These are phyloP conservation scores for Sporophila hypoxantha DNA, from an alignment of 2,113 vertebrate species.

Conservation along the genomic window DNA sequence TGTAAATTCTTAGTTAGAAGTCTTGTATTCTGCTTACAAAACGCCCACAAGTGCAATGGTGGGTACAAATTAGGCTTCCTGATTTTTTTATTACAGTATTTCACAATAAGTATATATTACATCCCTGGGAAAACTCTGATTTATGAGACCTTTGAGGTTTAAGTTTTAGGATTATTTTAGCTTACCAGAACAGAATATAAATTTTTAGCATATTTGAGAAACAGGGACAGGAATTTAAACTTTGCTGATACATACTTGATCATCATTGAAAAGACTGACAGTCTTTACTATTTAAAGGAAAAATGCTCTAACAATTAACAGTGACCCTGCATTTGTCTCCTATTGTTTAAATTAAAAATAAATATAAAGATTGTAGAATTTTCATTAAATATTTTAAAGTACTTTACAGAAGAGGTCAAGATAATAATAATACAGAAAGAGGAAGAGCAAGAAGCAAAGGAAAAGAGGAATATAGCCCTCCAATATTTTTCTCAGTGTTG, in stretches of 20 bases:
- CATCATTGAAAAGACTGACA: neutral
- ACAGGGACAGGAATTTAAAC: neutral
- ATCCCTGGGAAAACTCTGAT: neutral
- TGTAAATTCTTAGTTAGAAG: neutral
- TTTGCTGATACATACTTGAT: neutral
- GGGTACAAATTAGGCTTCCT: neutral
- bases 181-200: neutral
- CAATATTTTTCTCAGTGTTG: neutral
- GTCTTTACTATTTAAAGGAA: neutral
- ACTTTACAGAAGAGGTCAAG: neutral
- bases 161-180: neutral
- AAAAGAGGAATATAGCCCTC: neutral
- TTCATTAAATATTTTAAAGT: neutral
- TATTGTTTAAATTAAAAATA: neutral
- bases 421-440: neutral
- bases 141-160: neutral
- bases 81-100: neutral
- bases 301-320: neutral
- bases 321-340: neutral
- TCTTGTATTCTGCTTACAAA: neutral
- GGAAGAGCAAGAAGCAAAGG: neutral
- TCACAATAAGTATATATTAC: neutral
- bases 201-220: neutral
- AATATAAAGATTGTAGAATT: neutral
- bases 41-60: neutral